These are phyloP conservation scores for Craseonycteris thonglongyai DNA, from an alignment of 2,113 vertebrate genomes.

Conservation along the genomic window DNA sequence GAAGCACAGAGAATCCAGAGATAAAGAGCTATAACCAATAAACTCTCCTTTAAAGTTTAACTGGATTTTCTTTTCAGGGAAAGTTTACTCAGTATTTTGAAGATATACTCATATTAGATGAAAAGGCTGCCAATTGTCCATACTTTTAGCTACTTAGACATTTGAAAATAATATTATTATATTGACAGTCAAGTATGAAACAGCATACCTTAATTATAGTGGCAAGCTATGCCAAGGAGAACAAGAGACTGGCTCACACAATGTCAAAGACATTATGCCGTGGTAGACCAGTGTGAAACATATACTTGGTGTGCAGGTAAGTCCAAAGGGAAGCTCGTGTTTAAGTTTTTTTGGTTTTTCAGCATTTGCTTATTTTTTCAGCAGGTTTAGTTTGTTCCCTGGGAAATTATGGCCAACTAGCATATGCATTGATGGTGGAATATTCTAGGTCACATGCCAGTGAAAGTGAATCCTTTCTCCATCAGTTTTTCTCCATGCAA, in stretches of 20 bases:
- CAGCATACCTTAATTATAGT: not conserved
- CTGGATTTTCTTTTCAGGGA: not conserved
- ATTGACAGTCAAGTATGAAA: conserved; percentile 21
- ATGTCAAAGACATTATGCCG: not conserved
- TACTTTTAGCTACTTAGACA: not conserved
- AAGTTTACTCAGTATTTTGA: not conserved
- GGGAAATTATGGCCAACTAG: not conserved
- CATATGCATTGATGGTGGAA: not conserved
- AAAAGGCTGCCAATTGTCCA: not conserved
- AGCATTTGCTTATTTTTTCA: not conserved
- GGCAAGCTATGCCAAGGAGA: not conserved
- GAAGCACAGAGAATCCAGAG: not conserved
- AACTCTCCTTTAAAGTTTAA: not conserved
- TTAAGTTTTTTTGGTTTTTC: not conserved
- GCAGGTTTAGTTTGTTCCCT: not conserved
- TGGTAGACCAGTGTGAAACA: not conserved
- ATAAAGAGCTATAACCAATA: not conserved
- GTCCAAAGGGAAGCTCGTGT: not conserved
- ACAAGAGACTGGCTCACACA: not conserved
- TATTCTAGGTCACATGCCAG: not conserved
- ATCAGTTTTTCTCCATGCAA: not conserved
- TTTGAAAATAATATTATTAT: conserved; percentile 19
- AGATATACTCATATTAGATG: accelerated
- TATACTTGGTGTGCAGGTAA: not conserved
- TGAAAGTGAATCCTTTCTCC: not conserved